Base-by-base conservation (phyloP, 1,140 invertebrate species). In the Heterodera schachtii region DNA sequence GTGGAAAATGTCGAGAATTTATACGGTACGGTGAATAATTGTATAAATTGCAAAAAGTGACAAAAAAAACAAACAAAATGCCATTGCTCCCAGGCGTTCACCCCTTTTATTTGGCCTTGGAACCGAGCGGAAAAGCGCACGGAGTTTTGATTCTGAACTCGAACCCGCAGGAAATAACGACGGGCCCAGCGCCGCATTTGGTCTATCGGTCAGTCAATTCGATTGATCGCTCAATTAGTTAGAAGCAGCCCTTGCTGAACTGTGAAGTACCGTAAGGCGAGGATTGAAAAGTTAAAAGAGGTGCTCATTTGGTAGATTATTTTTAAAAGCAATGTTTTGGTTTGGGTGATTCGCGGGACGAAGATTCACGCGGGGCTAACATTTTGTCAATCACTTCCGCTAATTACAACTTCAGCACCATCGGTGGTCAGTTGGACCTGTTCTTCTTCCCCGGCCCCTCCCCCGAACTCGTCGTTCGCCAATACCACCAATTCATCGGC, bases 31-130 rank as follows among this genome's bases (percentile, higher is more conserved):
- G n/a, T 44, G 3, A 9, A 19, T 21, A 16, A 1, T 83, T 75
- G 31, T 9, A 46, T 79, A 31, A 64, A 52, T 19, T 81, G 47
- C 43, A 19, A 44, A n/a, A n/a, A 13, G 21, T 21, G 66, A 41
- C 31, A 31, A 31, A 31, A 31, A 31, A 31, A 31, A 31, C 31
- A 31, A 31, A 31, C 31, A 31, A 31, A 31, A 31, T 31, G 0
- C 31, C 31, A 43, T 9, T 52, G 13, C 69, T 82, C 44, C 44
- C 31, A 87, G 92, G 92, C 49, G 91, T 92, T 19, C 92, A 93
- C 79, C 92, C 92, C 21, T 92, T 92, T 82, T 93, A 92, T 85
- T 90, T 91, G 73, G 90, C 90, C 70, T 73, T 93, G 7, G 92
- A 93, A 83, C 86, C 91, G 57, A 90, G 90, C 81, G 91, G 91